Evolutionary conservation across 2,888 invertebrate genomes (phyloP).

Genomic region (Rhagophthalmus giganteus): DNA sequence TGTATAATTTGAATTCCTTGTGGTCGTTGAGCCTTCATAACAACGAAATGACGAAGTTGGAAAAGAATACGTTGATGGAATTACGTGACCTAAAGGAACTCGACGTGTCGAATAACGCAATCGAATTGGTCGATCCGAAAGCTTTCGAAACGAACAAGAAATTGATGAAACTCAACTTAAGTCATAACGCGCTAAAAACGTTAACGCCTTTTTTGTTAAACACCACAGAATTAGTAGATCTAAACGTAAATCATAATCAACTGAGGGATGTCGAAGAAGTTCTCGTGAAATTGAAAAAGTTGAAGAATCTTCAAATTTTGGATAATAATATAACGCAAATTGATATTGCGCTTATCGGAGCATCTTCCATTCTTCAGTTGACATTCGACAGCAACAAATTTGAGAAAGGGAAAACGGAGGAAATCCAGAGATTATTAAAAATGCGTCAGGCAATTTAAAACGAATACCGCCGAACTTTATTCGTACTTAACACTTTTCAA

Average conservation of each 20-base stretch:
- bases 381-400: constrained; percentile 11
- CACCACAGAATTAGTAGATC: neutral
- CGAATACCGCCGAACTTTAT: no score
- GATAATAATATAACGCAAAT: constrained; percentile 5
- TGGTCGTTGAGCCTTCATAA: neutral
- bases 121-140: neutral
- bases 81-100: constrained; percentile 4
- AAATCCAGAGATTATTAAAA: neutral
- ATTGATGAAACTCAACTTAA: neutral
- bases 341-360: neutral
- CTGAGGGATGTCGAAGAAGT: constrained; percentile 2
- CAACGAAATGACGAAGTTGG: constrained; percentile 2
- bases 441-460: no score
- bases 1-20: constrained; percentile 5
- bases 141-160: neutral
- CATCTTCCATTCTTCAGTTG: neutral
- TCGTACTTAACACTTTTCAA: no score
- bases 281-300: neutral
- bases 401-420: neutral
- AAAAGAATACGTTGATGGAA: constrained; percentile 2
- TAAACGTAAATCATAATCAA: constrained; percentile 2
- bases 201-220: neutral
- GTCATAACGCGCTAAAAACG: neutral
- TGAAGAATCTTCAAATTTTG: neutral
- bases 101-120: constrained; percentile 3